Percentiles rank a stretch among this genome's conserved stretches.
phyloP scores from a whole-genome alignment of 2,888 invertebrate genomes.

The Cryptocephalus moraei region DNA sequence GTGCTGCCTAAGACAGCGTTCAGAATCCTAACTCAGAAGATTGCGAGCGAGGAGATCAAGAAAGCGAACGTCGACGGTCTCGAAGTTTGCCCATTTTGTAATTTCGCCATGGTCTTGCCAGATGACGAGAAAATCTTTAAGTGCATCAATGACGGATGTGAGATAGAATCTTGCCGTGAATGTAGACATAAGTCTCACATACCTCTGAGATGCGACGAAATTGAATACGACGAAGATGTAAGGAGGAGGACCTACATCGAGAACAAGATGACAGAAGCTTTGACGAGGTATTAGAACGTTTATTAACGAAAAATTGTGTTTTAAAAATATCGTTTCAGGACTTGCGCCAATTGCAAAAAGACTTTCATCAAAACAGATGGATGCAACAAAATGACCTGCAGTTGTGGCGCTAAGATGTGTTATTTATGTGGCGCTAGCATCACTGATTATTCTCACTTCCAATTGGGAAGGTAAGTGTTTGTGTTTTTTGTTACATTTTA shows the following conservation, averaged over 20 bases:
- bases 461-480: constrained; percentile 6
- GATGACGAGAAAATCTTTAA: constrained; percentile 39
- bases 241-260: constrained; percentile 42
- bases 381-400: constrained; percentile 44
- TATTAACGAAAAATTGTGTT: neutral
- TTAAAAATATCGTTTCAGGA: constrained; percentile 21
- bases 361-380: constrained; percentile 38
- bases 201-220: constrained; percentile 42
- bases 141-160: constrained; percentile 45
- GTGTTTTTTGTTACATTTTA: too few relatives aligned
- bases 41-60: constrained; percentile 44
- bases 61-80: constrained; percentile 44
- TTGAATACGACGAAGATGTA: constrained; percentile 40
- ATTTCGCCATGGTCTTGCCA: constrained; percentile 42
- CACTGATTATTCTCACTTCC: constrained; percentile 41
- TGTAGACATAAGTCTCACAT: constrained; percentile 45
- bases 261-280: constrained; percentile 44
- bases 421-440: constrained; percentile 38
- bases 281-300: constrained; percentile 27
- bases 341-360: constrained; percentile 33
- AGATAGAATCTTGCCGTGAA: constrained; percentile 44
- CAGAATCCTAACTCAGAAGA: constrained; percentile 36
- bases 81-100: constrained; percentile 47
- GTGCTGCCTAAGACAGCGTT: constrained; percentile 38
- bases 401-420: constrained; percentile 40